Base-by-base conservation (phyloP, 2,113 vertebrate species). In the Semnornis frantzii region DNA sequence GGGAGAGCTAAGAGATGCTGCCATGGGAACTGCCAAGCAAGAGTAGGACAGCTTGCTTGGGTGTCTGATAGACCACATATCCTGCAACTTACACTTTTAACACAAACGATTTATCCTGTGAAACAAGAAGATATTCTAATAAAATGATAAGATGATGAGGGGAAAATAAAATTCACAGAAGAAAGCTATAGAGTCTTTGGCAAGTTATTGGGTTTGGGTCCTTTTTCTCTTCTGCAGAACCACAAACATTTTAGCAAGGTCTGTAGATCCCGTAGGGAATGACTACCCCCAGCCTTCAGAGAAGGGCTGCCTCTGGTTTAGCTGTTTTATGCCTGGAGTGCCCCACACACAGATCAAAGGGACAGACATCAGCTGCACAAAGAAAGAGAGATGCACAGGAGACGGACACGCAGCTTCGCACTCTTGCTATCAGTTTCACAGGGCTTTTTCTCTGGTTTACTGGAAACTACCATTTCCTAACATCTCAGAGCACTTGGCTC, bases 21-120 rank as follows among this genome's bases (percentile, higher is more conserved):
- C 90, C 93, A 93, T 92, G 85, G 89, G 95, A 95, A 94, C 94
- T 89, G 85, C 75, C 84, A 68, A 80, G 82, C 42, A 52, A 57
- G 33, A 87, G 72, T 0, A 42, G 60, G 57, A 74, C 87, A 87
- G 37, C 90, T 77, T 85, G 42, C 78, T 68, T 63, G 64, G 71
- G 42, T 91, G 75, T 87, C 71, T 76, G 55, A 64, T 1, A 55
- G 60, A 69, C 64, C 50, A 60, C 74, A 77, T 11, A 25, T 55
- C 57, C 68, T 64, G 42, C 71, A 93, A 70, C 89, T 89, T 85
- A 18, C 31, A n/a, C 25, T 33, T 33, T 71, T 91, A 85, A 48
- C 68, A 85, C 0, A 2, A 79, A 60, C 13, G 33, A 52, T 70
- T 54, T 46, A 5, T 34, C 37, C 23, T 65, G 42, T 46, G 39